phyloP scores from a whole-genome alignment of 2,888 invertebrate genomes.

The Ditylenchus weischeri region DNA sequence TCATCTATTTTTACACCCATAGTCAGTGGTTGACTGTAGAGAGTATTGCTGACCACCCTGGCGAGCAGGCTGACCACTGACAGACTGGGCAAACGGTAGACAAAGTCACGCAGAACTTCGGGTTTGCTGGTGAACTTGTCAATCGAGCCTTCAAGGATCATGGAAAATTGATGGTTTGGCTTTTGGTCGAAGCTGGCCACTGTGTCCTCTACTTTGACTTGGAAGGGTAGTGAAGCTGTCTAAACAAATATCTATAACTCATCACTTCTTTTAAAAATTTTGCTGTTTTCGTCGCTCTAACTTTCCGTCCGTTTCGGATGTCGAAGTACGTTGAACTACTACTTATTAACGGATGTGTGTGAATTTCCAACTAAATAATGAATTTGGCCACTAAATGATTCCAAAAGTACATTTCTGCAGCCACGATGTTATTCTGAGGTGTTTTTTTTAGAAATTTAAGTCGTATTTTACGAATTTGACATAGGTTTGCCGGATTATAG shows the following conservation, averaged over 20 bases:
- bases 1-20: slow-evolving; percentile 4
- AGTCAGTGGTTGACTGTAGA: neutral
- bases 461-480: no score
- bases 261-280: no score
- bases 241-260: slow-evolving; percentile 18
- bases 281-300: no score
- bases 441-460: no score
- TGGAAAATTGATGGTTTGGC: slow-evolving; percentile 27
- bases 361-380: no score
- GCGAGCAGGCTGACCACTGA: slow-evolving; percentile 19
- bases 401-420: no score
- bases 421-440: no score
- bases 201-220: slow-evolving; percentile 30
- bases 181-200: slow-evolving; percentile 7
- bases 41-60: slow-evolving; percentile 1
- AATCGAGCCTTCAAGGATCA: slow-evolving; percentile 29
- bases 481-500: no score
- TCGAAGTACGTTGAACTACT: no score
- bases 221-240: slow-evolving; percentile 28
- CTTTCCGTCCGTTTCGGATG: no score
- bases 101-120: slow-evolving; percentile 29
- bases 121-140: slow-evolving; percentile 25
- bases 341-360: no score
- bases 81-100: slow-evolving; percentile 20
- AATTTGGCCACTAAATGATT: no score